Percentiles rank a stretch among this genome's conserved stretches.
These are phyloP conservation scores for Thaumatotibia leucotreta DNA, from an alignment of 1,140 invertebrate genomes.

Conservation along the genomic window DNA sequence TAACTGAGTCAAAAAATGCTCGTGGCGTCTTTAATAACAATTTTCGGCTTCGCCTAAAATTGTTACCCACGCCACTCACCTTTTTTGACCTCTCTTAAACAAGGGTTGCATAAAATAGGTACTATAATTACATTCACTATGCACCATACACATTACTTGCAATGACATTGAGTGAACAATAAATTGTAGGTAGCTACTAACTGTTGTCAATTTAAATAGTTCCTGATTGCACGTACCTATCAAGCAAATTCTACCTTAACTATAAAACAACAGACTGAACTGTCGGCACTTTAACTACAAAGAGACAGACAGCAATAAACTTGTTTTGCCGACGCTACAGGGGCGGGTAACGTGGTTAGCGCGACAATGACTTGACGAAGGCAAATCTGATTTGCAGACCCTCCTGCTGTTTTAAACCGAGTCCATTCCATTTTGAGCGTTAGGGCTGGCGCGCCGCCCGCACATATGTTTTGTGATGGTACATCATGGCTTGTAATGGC, in stretches of 20 bases:
- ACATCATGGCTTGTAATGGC: not conserved
- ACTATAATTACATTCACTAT: too few relatives aligned
- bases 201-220: not conserved
- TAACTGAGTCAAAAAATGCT: too few relatives aligned
- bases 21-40: too few relatives aligned
- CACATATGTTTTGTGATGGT: conserved; percentile 14
- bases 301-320: conserved; percentile 10
- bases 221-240: not conserved
- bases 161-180: too few relatives aligned
- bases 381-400: conserved; percentile 71
- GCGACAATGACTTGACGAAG: conserved; percentile 71
- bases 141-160: too few relatives aligned
- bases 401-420: conserved; percentile 72
- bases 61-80: too few relatives aligned
- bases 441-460: conserved; percentile 26
- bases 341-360: conserved; percentile 56
- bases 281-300: not conserved
- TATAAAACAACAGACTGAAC: not conserved
- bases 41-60: too few relatives aligned
- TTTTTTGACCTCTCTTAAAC: too few relatives aligned
- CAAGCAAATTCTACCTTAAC: not conserved
- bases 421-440: conserved; percentile 65
- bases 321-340: conserved; percentile 31
- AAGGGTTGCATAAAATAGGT: too few relatives aligned
- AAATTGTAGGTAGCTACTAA: too few relatives aligned